A percentile compares a stretch with the other conserved stretches of the same genome.
Conservation (phyloP, 2,888 invertebrate species). For the Bimastos eiseni region DNA sequence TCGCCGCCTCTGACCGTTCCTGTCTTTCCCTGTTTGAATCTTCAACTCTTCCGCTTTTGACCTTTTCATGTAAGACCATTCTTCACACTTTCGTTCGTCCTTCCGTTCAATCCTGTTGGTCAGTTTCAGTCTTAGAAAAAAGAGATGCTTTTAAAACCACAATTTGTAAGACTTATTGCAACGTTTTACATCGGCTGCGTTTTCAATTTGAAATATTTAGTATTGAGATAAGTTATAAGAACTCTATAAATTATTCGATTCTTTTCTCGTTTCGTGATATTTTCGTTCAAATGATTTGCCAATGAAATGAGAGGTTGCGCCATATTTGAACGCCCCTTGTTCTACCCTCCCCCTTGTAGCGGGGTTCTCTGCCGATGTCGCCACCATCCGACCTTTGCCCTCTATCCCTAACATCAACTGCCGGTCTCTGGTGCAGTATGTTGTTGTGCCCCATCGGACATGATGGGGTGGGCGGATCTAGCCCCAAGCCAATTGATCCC, state of each 20-base stretch:
- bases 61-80: not conserved
- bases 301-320: not conserved
- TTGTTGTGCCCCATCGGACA: not conserved
- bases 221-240: not conserved
- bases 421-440: not conserved
- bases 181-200: not conserved
- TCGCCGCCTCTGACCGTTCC: too few relatives aligned
- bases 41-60: not conserved
- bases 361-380: too few relatives aligned
- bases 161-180: too few relatives aligned
- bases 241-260: too few relatives aligned
- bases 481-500: slow-evolving; percentile 4
- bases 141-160: too few relatives aligned
- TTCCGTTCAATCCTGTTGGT: too few relatives aligned
- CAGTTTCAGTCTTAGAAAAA: too few relatives aligned
- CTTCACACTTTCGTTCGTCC: too few relatives aligned
- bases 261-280: not conserved
- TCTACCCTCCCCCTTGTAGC: too few relatives aligned
- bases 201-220: too few relatives aligned
- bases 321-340: not conserved
- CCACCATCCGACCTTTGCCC: not conserved
- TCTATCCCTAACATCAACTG: not conserved
- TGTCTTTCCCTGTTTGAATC: not conserved
- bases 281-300: not conserved
- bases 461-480: not conserved